A percentile compares a stretch with the other conserved stretches of the same genome.
Evolutionary conservation across 2,797 vertebrate species (phyloP).

Genomic region (Perodicticus potto): DNA sequence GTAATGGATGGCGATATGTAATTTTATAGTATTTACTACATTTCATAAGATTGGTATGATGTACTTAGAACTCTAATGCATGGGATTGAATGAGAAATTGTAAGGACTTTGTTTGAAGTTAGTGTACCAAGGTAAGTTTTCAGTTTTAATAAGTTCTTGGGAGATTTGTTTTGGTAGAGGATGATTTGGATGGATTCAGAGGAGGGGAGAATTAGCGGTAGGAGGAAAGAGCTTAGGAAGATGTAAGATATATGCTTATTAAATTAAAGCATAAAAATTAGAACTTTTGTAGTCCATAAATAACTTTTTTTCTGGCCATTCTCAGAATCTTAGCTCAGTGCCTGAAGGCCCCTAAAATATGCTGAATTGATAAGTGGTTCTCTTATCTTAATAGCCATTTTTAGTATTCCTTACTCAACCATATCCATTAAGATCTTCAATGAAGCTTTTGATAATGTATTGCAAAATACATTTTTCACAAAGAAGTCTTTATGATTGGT

Average conservation of each 20-base stretch:
- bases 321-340: neutral
- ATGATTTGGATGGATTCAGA: neutral
- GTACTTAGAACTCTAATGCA: neutral
- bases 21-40: neutral
- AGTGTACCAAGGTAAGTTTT: slow-evolving; percentile 33
- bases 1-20: neutral
- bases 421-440: slow-evolving; percentile 38
- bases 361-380: neutral
- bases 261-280: neutral
- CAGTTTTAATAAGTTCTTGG: neutral
- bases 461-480: slow-evolving; percentile 59
- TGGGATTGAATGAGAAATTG: neutral
- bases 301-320: neutral
- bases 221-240: neutral
- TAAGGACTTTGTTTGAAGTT: slow-evolving; percentile 3
- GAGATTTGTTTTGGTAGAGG: neutral
- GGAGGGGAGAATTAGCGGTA: neutral
- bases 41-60: neutral
- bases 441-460: slow-evolving; percentile 65
- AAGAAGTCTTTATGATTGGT: slow-evolving; percentile 59
- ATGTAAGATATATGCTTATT: neutral
- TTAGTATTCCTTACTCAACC: slow-evolving; percentile 11
- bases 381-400: neutral
- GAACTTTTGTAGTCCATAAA: neutral
- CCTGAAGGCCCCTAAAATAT: neutral